phyloP scores from a whole-genome alignment of 2,113 vertebrate species.

The Phainopepla nitens region DNA sequence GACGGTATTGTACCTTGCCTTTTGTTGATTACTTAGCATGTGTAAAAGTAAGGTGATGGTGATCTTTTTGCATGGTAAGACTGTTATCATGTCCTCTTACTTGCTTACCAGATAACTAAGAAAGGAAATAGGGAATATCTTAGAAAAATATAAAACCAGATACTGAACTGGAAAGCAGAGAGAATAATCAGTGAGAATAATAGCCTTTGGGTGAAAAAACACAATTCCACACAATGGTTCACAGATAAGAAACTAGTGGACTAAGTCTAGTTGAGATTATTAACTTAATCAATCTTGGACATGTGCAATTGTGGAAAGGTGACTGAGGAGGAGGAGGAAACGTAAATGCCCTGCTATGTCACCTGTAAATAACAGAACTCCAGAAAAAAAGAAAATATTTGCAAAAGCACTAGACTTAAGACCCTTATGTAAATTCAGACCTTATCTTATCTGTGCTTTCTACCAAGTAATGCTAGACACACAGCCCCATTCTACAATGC shows the following conservation, averaged over 20 bases:
- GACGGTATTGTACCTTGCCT: rapidly evolving
- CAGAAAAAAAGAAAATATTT: not conserved
- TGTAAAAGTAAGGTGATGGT: not conserved
- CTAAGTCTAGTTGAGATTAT: not conserved
- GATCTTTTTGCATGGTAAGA: not conserved
- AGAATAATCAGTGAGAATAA: not conserved
- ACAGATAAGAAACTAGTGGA: not conserved
- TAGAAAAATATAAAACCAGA: not conserved
- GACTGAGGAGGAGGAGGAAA: not conserved
- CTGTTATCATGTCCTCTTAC: not conserved
- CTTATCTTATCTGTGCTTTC: not conserved
- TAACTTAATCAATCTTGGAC: not conserved
- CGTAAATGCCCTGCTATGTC: too few relatives aligned
- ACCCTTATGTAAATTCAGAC: not conserved
- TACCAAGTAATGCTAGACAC: not conserved
- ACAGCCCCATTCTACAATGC: rapidly evolving
- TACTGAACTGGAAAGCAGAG: not conserved
- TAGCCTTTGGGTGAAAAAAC: not conserved
- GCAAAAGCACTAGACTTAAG: not conserved
- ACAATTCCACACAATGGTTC: rapidly evolving
- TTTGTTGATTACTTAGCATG: not conserved
- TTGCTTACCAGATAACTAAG: not conserved
- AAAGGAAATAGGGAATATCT: not conserved
- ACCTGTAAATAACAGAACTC: not conserved
- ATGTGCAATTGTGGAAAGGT: not conserved